A percentile compares a stretch with the other conserved stretches of the same genome.
Evolutionary conservation across 2,888 invertebrate genomes (phyloP).

Genomic region (Erannis defoliaria): DNA sequence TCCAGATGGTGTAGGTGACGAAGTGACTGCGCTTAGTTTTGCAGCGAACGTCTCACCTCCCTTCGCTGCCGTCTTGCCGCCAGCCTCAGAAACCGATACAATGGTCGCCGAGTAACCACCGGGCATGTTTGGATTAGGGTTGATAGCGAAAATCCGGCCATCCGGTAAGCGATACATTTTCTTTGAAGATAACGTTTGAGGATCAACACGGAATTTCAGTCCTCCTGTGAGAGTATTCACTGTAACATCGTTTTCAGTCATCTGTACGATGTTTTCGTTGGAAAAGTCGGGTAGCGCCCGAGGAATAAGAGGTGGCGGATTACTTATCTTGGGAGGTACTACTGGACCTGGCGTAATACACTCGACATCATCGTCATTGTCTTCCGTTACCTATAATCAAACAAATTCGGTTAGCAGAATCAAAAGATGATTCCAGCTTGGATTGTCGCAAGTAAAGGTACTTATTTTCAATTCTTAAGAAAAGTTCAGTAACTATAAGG

Average conservation of each 20-base stretch:
- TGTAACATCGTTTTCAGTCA: constrained; percentile 84
- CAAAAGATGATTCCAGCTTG: background rate
- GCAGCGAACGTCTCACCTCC: constrained; percentile 73
- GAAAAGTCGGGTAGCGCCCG: constrained; percentile 59
- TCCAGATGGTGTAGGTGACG: constrained; percentile 33
- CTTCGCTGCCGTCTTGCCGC: constrained; percentile 55
- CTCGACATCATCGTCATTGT: constrained; percentile 80
- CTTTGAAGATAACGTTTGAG: constrained; percentile 81
- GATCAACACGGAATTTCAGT: constrained; percentile 81
- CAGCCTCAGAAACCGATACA: constrained; percentile 74
- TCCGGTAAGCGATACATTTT: constrained; percentile 84
- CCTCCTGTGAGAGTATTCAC: constrained; percentile 80
- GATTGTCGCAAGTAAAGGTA: background rate
- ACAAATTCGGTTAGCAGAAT: constrained; percentile 20
- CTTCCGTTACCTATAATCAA: constrained; percentile 72
- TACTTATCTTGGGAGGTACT: constrained; percentile 55
- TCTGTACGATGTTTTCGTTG: constrained; percentile 78
- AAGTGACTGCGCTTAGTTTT: constrained; percentile 67
- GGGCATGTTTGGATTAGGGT: constrained; percentile 80
- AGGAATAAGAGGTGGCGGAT: constrained; percentile 57
- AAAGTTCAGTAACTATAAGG: too few species aligned
- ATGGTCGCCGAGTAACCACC: constrained; percentile 84
- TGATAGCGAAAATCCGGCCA: constrained; percentile 82
- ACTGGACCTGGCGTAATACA: constrained; percentile 79
- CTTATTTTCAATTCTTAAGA: too few species aligned